Evolutionary conservation across 2,113 vertebrate species (phyloP).

Genomic region (Stictonetta naevosa): DNA sequence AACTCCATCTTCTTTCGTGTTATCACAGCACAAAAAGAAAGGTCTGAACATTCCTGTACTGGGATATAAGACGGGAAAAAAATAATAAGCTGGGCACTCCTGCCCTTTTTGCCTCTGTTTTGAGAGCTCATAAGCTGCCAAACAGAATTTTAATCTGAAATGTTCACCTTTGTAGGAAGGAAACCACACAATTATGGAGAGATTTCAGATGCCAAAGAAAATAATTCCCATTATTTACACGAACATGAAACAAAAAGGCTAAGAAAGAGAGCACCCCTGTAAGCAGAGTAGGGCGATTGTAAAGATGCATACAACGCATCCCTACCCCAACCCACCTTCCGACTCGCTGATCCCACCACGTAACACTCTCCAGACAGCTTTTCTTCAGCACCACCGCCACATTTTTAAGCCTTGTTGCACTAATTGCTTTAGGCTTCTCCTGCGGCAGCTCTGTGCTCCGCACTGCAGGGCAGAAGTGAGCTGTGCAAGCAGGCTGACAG

Average conservation of each 20-base stretch:
- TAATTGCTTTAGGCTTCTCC: not conserved
- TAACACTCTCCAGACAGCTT: not conserved
- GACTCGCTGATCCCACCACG: not conserved
- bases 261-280: not conserved
- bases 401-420: not conserved
- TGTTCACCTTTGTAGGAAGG: conserved; percentile 56
- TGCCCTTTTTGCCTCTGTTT: conserved; percentile 7
- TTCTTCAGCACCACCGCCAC: not conserved
- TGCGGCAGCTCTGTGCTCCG: not conserved
- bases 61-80: not conserved
- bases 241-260: not conserved
- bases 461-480: not conserved
- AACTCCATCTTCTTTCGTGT: not conserved
- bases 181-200: not conserved
- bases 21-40: not conserved
- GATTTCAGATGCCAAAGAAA: conserved; percentile 56
- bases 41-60: not conserved
- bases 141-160: conserved; percentile 54
- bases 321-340: not conserved
- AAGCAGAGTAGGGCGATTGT: not conserved
- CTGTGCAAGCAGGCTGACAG: conserved; percentile 24
- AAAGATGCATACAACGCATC: not conserved
- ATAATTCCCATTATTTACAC: conserved; percentile 34
- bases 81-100: not conserved
- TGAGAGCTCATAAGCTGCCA: conserved; percentile 23